Conservation (phyloP, 2,113 vertebrate species). For the Halichoerus grypus region DNA sequence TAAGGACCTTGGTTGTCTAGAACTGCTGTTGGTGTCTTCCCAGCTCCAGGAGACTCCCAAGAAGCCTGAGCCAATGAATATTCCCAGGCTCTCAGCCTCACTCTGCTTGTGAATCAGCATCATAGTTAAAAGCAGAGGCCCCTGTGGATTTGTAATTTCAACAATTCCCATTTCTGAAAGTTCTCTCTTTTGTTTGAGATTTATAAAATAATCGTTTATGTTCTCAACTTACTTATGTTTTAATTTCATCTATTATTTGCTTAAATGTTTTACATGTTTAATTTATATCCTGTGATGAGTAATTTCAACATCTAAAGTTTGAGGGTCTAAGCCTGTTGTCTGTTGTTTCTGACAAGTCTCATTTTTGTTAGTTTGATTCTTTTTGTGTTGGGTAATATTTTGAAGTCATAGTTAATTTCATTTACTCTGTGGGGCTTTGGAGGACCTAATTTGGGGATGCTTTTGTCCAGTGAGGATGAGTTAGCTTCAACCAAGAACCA, state of each 20-base stretch:
- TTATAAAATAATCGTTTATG: neutral
- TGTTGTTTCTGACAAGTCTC: neutral
- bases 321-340: neutral
- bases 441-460: neutral
- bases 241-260: neutral
- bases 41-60: neutral
- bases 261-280: neutral
- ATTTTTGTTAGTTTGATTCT: neutral
- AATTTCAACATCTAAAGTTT: neutral
- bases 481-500: neutral
- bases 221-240: neutral
- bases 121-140: neutral
- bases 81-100: neutral
- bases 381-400: neutral
- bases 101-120: neutral
- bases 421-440: neutral
- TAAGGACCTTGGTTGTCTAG: neutral
- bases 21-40: neutral
- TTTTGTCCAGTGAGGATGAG: neutral
- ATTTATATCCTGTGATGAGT: neutral
- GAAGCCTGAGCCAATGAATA: neutral
- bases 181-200: neutral
- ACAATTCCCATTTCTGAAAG: neutral
- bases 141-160: neutral
- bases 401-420: neutral